These are phyloP conservation scores for Centropristis striata DNA, from an alignment of 2,113 vertebrate genomes.

Conservation along the genomic window DNA sequence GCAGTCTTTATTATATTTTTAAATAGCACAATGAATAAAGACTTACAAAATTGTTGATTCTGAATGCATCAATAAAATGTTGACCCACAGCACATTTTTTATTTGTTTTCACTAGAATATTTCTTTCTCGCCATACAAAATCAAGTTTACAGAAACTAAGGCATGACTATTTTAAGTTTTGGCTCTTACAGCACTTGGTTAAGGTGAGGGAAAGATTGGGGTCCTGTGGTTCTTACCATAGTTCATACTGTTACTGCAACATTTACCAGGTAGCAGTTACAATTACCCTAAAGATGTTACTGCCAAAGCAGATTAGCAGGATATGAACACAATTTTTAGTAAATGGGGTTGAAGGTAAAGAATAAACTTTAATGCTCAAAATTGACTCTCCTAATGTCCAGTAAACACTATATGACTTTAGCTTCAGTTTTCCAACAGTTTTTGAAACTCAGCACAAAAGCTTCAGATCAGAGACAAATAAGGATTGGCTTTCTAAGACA, in stretches of 20 bases:
- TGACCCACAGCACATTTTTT: not conserved
- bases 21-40: not conserved
- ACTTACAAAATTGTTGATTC: not conserved
- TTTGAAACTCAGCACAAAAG: too few species aligned
- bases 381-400: too few species aligned
- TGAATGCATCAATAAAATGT: not conserved
- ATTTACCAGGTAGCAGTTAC: not conserved
- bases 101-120: not conserved
- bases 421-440: too few species aligned
- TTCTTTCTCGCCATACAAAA: not conserved
- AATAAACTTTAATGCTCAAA: not conserved
- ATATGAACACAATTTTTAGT: not conserved
- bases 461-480: too few species aligned
- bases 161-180: not conserved
- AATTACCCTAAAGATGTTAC: not conserved
- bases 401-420: too few species aligned
- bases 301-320: not conserved
- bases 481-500: too few species aligned
- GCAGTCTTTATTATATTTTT: not conserved
- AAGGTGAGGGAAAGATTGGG: not conserved
- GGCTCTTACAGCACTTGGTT: not conserved
- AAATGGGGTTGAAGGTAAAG: not conserved
- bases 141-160: not conserved
- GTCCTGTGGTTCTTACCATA: not conserved
- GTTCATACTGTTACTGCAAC: not conserved